Evolutionary conservation across 2,888 invertebrate species (phyloP), one percentile per base, ranked within the genome.

Genomic region (Priocnemis perturbator): DNA sequence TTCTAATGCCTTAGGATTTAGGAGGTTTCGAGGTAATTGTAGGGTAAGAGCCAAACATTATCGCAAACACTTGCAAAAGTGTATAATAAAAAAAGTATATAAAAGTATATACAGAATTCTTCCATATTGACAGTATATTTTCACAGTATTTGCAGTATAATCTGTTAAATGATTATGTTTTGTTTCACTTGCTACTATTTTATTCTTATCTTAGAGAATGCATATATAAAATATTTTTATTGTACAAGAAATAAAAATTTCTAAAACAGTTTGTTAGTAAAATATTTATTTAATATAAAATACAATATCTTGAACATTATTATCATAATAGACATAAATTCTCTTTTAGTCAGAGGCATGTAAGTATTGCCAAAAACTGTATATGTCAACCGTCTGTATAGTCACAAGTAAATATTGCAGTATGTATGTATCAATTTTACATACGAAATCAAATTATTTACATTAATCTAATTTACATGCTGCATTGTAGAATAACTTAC

Each of bases 281-380:
- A 60, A 55, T 64, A 67, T 74, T 69, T 73, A 74, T 73, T 73
- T 23, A 26, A 52, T 48, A 53, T 45, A 60, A 64, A 67, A 66
- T 58, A 50, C 52, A 56, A 23, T 44, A 64, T 71, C 57, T 64
- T 19, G 17, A 30, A 47, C 63, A 60, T 58, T 64, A 26, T 20
- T 20, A 50, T 66, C 48, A 56, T 64, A 19, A 63, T 55, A 48
- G 20, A 70, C 30, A 23, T 65, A 57, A 66, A 26, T 26, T 3
- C 62, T 56, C 66, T 44, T 50, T 64, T 67, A 60, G 50, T 60
- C 50, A 60, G 21, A 58, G n/a, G 23, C 53, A 15, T 21, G 62
- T 56, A 60, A 20, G 17, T 52, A 44, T 52, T 68, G 53, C 65
- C 65, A 65, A 69, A 59, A 66, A 44, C 44, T 59, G 44, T 45